Conservation (phyloP, 1,140 invertebrate genomes). For the Agrilus planipennis region DNA sequence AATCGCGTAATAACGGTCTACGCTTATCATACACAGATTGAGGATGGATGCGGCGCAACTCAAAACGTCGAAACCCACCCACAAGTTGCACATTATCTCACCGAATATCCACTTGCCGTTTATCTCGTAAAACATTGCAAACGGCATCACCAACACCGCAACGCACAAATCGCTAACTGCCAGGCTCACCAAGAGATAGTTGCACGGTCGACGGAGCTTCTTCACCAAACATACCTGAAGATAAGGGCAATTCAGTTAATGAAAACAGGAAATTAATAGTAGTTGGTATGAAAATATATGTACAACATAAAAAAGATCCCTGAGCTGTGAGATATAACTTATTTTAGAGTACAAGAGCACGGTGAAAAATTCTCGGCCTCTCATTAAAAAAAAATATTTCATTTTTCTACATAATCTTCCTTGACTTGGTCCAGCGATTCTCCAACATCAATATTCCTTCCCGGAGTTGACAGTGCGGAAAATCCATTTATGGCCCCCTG, state of each 20-base stretch:
- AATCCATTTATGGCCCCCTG: too few relatives aligned
- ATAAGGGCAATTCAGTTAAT: too few relatives aligned
- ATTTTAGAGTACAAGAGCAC: neutral
- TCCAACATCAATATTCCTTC: too few relatives aligned
- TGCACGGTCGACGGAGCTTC: slow-evolving; percentile 71
- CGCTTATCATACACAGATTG: slow-evolving; percentile 85
- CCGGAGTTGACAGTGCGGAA: too few relatives aligned
- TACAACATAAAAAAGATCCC: neutral
- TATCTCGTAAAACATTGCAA: slow-evolving; percentile 70
- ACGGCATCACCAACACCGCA: slow-evolving; percentile 73
- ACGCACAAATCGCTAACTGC: slow-evolving; percentile 81
- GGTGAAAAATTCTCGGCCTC: neutral
- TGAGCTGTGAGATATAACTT: neutral
- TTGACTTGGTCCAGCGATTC: too few relatives aligned
- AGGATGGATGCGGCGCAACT: slow-evolving; percentile 81
- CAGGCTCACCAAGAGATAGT: slow-evolving; percentile 81
- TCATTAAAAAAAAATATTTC: too few relatives aligned
- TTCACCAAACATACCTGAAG: slow-evolving; percentile 76
- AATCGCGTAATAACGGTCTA: slow-evolving; percentile 81
- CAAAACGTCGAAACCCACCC: slow-evolving; percentile 73
- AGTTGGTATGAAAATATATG: neutral
- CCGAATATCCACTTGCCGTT: slow-evolving; percentile 77
- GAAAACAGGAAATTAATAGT: slow-evolving; percentile 53
- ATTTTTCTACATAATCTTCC: too few relatives aligned
- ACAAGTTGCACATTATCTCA: slow-evolving; percentile 69